Evolutionary conservation across 2,113 vertebrate genomes (phyloP).

Genomic region (Procavia capensis): DNA sequence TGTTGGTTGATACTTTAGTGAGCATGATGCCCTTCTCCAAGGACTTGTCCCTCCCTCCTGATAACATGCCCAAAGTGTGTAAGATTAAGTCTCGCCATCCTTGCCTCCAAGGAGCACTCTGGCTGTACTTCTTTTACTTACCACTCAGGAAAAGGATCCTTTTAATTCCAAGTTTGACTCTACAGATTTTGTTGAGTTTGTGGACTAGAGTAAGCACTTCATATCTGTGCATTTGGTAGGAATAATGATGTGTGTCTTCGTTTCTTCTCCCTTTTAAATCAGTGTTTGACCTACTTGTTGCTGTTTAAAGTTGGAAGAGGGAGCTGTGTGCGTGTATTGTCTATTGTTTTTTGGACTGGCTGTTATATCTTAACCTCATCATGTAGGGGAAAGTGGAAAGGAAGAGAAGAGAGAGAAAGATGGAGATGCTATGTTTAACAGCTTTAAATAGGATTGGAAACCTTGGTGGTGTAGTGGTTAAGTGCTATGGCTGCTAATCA

Average conservation of each 20-base stretch:
- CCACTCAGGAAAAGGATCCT: background rate
- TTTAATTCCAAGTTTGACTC: background rate
- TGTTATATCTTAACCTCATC: background rate
- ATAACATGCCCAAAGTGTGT: too few species aligned
- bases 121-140: slow-evolving; percentile 6
- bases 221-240: background rate
- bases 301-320: slow-evolving; percentile 28
- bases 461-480: too few species aligned
- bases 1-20: too few species aligned
- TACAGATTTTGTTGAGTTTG: slow-evolving; percentile 17
- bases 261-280: slow-evolving; percentile 7
- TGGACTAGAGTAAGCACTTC: background rate
- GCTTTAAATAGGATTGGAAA: background rate
- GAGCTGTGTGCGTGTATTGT: background rate
- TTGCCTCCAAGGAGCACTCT: too few species aligned
- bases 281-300: background rate
- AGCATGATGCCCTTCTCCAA: too few species aligned
- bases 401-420: background rate
- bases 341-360: slow-evolving; percentile 46
- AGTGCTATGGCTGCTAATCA: too few species aligned
- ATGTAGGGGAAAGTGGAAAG: slow-evolving; percentile 32
- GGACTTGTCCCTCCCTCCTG: too few species aligned
- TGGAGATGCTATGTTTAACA: slow-evolving; percentile 30
- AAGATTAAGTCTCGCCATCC: too few species aligned
- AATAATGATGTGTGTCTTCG: background rate